phyloP scores from a whole-genome alignment of 2,888 invertebrate species.

The Chesias legatella region DNA sequence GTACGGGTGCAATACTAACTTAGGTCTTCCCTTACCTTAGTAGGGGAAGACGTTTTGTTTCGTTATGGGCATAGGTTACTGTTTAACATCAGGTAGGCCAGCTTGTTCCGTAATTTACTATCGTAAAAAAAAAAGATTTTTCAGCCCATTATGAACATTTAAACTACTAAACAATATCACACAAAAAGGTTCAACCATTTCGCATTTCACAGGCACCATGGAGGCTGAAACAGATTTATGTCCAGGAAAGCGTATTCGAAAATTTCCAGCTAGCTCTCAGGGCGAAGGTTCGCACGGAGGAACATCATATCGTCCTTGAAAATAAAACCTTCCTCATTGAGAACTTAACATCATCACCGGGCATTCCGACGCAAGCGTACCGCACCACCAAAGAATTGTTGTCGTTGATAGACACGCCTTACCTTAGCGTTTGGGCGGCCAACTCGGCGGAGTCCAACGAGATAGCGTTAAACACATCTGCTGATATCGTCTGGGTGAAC shows the following conservation, averaged over 20 bases:
- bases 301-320: not conserved
- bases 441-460: conserved; percentile 48
- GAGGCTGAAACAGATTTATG: conserved; percentile 40
- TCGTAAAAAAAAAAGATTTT: too few relatives aligned
- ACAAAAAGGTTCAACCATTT: too few relatives aligned
- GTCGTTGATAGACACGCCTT: conserved; percentile 33
- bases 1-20: too few relatives aligned
- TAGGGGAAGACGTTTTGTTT: too few relatives aligned
- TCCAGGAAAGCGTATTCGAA: conserved; percentile 50
- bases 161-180: too few relatives aligned
- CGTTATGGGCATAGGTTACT: too few relatives aligned
- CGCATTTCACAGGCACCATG: conserved; percentile 43
- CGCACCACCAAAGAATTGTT: conserved; percentile 54
- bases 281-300: not conserved
- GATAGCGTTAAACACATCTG: conserved; percentile 32
- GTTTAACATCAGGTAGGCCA: too few relatives aligned
- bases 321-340: not conserved
- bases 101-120: too few relatives aligned
- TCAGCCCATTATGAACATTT: too few relatives aligned
- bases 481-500: conserved; percentile 50
- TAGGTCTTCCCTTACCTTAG: too few relatives aligned
- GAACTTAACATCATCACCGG: not conserved
- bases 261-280: conserved; percentile 39
- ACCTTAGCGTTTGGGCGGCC: conserved; percentile 50
- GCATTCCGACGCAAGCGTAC: conserved; percentile 44